Conservation (phyloP, 2,113 vertebrate genomes). For the Tapirus terrestris region DNA sequence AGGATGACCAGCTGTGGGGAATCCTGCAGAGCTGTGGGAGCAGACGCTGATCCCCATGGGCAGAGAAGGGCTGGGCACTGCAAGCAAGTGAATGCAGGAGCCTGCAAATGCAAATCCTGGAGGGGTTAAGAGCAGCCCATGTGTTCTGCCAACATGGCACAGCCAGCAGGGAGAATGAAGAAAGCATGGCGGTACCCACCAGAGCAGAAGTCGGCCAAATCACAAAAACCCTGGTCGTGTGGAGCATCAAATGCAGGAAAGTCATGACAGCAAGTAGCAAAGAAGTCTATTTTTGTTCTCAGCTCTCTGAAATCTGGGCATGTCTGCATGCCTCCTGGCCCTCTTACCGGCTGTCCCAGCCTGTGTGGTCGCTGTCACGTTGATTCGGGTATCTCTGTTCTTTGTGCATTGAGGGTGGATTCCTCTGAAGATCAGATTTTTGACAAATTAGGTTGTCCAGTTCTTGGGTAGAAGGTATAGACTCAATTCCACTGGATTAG, state of each 20-base stretch:
- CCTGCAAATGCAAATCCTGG: too few species aligned
- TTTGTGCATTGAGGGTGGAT: background rate
- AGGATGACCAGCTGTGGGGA: accelerated
- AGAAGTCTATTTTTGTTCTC: background rate
- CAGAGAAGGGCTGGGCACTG: background rate
- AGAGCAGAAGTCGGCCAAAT: background rate
- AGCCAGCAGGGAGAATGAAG: background rate
- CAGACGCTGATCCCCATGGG: background rate
- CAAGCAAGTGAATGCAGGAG: background rate
- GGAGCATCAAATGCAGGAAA: background rate
- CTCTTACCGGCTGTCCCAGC: background rate
- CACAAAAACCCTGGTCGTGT: background rate
- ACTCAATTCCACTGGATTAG: background rate
- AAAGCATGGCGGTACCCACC: accelerated
- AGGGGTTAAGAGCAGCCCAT: background rate
- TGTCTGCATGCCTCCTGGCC: background rate
- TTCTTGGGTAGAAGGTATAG: background rate
- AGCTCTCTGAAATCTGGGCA: background rate
- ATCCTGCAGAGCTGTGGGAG: background rate
- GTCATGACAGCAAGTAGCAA: background rate
- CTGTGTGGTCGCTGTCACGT: accelerated
- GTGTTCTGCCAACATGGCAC: background rate
- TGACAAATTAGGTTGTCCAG: background rate
- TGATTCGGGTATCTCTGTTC: background rate
- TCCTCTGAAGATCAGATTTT: background rate